These are phyloP conservation scores for Nomada fucata DNA, from an alignment of 2,888 invertebrate genomes.

Conservation along the genomic window DNA sequence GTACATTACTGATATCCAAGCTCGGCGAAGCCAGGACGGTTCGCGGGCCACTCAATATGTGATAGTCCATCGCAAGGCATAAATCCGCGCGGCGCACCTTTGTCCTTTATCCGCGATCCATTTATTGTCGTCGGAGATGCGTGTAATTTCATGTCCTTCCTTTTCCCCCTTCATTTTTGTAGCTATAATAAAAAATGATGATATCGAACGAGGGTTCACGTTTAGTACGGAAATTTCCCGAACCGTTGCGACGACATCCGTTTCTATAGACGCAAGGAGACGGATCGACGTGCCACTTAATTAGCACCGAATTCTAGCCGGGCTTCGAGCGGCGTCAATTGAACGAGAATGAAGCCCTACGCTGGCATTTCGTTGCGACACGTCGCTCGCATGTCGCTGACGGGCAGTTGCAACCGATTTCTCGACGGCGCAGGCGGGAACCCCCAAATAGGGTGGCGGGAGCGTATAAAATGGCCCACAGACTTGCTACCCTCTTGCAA, in stretches of 20 bases:
- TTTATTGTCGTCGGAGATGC: slow-evolving; percentile 65
- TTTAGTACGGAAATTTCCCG: slow-evolving; percentile 19
- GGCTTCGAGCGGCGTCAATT: slow-evolving; percentile 22
- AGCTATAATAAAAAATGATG: slow-evolving; percentile 72
- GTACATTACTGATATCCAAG: slow-evolving; percentile 50
- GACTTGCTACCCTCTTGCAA: slow-evolving; percentile 21
- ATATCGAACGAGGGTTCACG: background rate
- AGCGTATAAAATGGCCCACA: slow-evolving; percentile 61
- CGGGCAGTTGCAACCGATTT: background rate
- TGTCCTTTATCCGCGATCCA: slow-evolving; percentile 75
- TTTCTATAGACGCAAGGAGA: background rate
- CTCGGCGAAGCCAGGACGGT: slow-evolving; percentile 40
- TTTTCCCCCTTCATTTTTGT: slow-evolving; percentile 66
- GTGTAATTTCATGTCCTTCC: slow-evolving; percentile 70
- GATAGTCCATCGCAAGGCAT: slow-evolving; percentile 78
- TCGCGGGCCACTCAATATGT: slow-evolving; percentile 75
- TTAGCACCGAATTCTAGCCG: slow-evolving; percentile 18
- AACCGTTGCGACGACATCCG: background rate
- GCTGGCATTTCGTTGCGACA: slow-evolving; percentile 13
- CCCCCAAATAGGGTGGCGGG: slow-evolving; percentile 31
- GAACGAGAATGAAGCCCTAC: slow-evolving; percentile 37
- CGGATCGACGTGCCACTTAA: slow-evolving; percentile 11
- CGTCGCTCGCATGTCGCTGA: background rate
- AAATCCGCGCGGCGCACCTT: slow-evolving; percentile 75
- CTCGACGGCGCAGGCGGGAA: slow-evolving; percentile 6